A percentile compares a stretch with the other conserved stretches of the same genome.
These are phyloP conservation scores for Coptodon rendalli DNA, from an alignment of 2,113 vertebrate species.

Conservation along the genomic window DNA sequence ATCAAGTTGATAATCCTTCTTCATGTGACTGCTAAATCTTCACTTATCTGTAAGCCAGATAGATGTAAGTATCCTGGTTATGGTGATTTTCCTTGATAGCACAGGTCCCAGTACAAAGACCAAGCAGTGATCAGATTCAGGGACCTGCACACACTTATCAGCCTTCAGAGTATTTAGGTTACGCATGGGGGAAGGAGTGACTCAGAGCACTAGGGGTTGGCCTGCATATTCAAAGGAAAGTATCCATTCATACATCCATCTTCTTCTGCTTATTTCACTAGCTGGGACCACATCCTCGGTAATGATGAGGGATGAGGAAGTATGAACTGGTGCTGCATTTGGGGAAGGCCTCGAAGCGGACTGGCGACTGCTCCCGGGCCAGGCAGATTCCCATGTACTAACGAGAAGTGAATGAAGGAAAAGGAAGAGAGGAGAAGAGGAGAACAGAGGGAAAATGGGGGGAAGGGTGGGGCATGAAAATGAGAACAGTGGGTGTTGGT, in stretches of 20 bases:
- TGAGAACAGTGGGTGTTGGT: not conserved
- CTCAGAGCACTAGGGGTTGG: not conserved
- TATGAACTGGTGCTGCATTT: not conserved
- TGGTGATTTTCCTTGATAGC: not conserved
- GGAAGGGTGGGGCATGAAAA: not conserved
- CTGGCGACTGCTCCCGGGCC: rapidly evolving
- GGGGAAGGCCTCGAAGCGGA: rapidly evolving
- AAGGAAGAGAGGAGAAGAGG: not conserved
- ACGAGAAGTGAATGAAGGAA: not conserved
- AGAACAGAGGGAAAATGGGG: not conserved
- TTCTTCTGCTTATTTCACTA: not conserved
- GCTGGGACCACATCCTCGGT: not conserved
- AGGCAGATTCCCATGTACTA: not conserved
- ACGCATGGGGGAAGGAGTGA: not conserved
- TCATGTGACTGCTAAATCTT: not conserved
- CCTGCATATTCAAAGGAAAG: not conserved
- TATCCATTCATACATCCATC: not conserved
- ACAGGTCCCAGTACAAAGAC: not conserved
- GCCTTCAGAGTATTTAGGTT: not conserved
- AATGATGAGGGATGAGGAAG: not conserved
- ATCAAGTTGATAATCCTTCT: not conserved
- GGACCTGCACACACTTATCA: not conserved
- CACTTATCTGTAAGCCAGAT: not conserved
- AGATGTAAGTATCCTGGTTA: not conserved
- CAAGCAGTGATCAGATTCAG: not conserved